A percentile compares a stretch with the other conserved stretches of the same genome.
Evolutionary conservation across 2,113 vertebrate species (phyloP).

Genomic region (Chaetops frenatus): DNA sequence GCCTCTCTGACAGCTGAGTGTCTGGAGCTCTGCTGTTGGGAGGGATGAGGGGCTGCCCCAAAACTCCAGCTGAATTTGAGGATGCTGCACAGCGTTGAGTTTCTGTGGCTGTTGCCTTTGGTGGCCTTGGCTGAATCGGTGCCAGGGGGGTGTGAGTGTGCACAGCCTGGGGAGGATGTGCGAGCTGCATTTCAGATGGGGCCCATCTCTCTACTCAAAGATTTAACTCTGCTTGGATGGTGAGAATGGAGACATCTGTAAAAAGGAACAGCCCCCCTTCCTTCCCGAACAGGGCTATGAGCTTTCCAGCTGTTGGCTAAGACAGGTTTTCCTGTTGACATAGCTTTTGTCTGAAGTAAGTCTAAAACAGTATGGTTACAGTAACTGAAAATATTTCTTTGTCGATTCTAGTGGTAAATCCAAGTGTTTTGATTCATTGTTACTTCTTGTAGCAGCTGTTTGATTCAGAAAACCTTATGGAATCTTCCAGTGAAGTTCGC

Average conservation of each 20-base stretch:
- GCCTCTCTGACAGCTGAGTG: neutral
- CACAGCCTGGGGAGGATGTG: neutral
- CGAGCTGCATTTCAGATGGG: neutral
- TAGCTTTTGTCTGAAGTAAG: conserved; percentile 51
- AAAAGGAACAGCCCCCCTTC: conserved; percentile 3
- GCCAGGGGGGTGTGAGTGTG: neutral
- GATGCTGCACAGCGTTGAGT: neutral
- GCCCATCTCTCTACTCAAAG: neutral
- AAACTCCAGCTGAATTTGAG: neutral
- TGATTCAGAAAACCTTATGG: neutral
- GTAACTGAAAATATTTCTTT: conserved; percentile 36
- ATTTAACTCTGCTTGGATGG: conserved; percentile 27
- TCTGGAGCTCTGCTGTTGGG: neutral
- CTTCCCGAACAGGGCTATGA: conserved; percentile 23
- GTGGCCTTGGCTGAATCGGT: neutral
- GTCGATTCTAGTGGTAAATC: neutral
- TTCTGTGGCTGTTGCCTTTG: neutral
- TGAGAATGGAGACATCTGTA: conserved; percentile 48
- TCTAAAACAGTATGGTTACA: conserved; percentile 44
- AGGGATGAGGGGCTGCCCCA: neutral
- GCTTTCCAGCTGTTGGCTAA: conserved; percentile 59
- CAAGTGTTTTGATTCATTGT: neutral
- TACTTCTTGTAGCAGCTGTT: neutral
- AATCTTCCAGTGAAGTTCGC: neutral
- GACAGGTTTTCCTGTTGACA: conserved; percentile 51